These are phyloP conservation scores for Charina bottae DNA, from an alignment of 2,113 vertebrate genomes.

Conservation along the genomic window DNA sequence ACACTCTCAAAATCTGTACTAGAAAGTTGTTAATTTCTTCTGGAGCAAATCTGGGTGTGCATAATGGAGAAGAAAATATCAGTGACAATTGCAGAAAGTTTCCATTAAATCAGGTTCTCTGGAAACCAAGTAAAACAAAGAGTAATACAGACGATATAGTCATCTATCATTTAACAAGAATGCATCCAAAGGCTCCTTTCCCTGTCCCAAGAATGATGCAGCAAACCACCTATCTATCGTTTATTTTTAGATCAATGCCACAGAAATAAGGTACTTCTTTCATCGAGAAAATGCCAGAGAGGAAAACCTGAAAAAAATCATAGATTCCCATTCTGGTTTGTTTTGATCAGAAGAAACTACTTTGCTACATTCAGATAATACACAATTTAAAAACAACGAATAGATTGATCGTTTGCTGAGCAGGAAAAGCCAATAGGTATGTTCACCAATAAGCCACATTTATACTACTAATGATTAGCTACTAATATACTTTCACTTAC, in stretches of 20 bases:
- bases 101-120: neutral
- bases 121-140: neutral
- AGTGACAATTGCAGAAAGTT: neutral
- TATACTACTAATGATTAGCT: neutral
- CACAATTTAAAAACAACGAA: neutral
- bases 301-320: neutral
- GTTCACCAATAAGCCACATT: neutral
- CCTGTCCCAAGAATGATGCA: neutral
- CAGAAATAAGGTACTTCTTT: neutral
- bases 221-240: neutral
- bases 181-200: neutral
- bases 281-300: neutral
- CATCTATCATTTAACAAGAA: neutral
- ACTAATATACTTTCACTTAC: conserved; percentile 73
- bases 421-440: neutral
- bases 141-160: neutral
- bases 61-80: too few species aligned
- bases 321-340: neutral
- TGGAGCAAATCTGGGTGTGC: too few species aligned
- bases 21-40: too few species aligned
- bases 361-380: neutral
- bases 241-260: neutral
- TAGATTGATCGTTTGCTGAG: neutral
- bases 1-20: too few species aligned
- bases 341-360: neutral